Conservation (phyloP, 2,888 invertebrate species). For the Criorhina ranunculi region DNA sequence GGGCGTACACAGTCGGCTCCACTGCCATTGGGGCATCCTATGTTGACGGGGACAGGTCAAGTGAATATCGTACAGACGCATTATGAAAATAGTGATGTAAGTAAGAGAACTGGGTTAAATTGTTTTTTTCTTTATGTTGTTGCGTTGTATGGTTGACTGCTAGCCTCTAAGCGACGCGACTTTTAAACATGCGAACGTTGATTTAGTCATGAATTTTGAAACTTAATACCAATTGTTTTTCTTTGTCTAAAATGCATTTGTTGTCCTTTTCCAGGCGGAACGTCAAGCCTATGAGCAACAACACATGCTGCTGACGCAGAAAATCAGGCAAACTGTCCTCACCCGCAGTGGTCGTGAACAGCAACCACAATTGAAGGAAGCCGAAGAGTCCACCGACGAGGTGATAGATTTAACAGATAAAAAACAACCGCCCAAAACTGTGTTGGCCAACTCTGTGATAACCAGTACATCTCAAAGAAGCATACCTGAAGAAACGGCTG, state of each 20-base stretch:
- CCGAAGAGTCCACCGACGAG: conserved; percentile 85
- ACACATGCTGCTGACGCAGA: conserved; percentile 90
- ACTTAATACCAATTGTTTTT: too few relatives aligned
- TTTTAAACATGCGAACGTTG: too few relatives aligned
- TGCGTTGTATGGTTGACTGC: too few relatives aligned
- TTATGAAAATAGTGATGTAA: conserved; percentile 84
- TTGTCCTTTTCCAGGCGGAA: conserved; percentile 82
- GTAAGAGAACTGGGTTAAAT: conserved; percentile 63
- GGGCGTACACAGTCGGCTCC: conserved; percentile 98
- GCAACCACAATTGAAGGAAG: conserved; percentile 86
- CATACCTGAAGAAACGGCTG: conserved; percentile 85
- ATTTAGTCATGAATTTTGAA: too few relatives aligned
- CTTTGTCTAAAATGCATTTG: too few relatives aligned
- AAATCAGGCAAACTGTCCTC: conserved; percentile 94
- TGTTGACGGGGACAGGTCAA: conserved; percentile 86
- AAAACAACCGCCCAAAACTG: conserved; percentile 85
- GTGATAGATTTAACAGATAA: conserved; percentile 92
- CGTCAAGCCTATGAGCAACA: conserved; percentile 86
- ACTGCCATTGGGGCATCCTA: conserved; percentile 94
- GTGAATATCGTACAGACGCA: conserved; percentile 84
- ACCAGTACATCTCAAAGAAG: conserved; percentile 83
- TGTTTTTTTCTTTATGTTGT: background rate
- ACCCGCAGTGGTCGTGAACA: conserved; percentile 89
- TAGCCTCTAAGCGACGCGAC: too few relatives aligned
- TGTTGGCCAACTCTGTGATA: conserved; percentile 85